phyloP scores from a whole-genome alignment of 1,140 invertebrate species.

The Drosophila oshimai region DNA sequence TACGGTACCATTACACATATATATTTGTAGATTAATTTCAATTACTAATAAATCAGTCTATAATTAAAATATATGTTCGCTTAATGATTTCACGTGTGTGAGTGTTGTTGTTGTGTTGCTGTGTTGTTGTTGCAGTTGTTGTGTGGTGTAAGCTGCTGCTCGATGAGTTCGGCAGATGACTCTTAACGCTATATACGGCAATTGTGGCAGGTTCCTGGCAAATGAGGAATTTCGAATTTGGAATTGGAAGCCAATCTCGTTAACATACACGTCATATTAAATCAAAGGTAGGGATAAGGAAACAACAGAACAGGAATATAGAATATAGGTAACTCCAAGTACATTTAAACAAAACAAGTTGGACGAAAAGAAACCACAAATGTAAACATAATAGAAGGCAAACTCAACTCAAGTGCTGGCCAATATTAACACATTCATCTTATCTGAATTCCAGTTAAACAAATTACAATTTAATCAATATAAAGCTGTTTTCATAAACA shows the following conservation, averaged over 20 bases:
- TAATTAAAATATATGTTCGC: slow-evolving; percentile 81
- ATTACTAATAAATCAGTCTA: slow-evolving; percentile 82
- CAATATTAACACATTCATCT: slow-evolving; percentile 50
- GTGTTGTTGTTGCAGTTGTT: slow-evolving; percentile 28
- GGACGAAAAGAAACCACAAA: slow-evolving; percentile 47
- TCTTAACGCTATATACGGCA: slow-evolving; percentile 42
- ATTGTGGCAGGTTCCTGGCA: slow-evolving; percentile 46
- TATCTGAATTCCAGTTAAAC: slow-evolving; percentile 58
- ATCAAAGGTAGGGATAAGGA: not conserved
- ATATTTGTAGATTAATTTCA: slow-evolving; percentile 80
- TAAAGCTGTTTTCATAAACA: slow-evolving; percentile 70
- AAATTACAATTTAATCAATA: slow-evolving; percentile 70
- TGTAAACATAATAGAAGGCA: slow-evolving; percentile 51
- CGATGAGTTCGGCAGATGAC: slow-evolving; percentile 43
- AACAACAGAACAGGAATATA: slow-evolving; percentile 11
- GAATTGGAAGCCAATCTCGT: slow-evolving; percentile 38
- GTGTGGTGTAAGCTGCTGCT: slow-evolving; percentile 54
- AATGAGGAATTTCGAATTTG: slow-evolving; percentile 27
- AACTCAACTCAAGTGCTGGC: slow-evolving; percentile 43
- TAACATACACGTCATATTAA: slow-evolving; percentile 14
- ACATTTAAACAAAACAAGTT: slow-evolving; percentile 50
- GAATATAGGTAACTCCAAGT: not conserved
- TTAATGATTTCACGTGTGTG: slow-evolving; percentile 68
- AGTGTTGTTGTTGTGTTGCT: slow-evolving; percentile 18
- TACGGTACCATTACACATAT: slow-evolving; percentile 58